Percentiles rank a stretch among this genome's conserved stretches.
phyloP scores from a whole-genome alignment of 2,888 invertebrate genomes.

The Synergus gifuensis region DNA sequence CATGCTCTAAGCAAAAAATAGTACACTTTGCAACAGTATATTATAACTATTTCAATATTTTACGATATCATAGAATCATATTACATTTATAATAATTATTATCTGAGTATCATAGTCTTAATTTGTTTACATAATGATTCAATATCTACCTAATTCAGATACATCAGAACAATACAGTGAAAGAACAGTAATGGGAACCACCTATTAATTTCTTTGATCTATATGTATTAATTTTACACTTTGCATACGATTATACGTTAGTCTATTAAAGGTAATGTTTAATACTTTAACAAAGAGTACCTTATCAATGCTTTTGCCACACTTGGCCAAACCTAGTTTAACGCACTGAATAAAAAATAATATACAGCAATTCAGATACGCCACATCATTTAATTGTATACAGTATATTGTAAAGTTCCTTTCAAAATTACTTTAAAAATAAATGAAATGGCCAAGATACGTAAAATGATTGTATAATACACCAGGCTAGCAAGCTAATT shows the following conservation, averaged over 20 bases:
- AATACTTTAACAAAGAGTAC: conserved; percentile 70
- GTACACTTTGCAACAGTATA: conserved; percentile 59
- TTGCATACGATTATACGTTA: conserved; percentile 41
- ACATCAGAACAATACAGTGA: conserved; percentile 69
- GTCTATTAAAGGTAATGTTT: conserved; percentile 53
- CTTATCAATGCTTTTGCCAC: conserved; percentile 55
- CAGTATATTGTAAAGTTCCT: conserved; percentile 1
- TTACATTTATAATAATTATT: conserved; percentile 60
- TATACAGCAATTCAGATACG: conserved; percentile 59
- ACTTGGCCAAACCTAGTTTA: conserved; percentile 49
- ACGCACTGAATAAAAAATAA: conserved; percentile 54
- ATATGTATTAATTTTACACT: conserved; percentile 49
- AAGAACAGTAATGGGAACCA: conserved; percentile 67
- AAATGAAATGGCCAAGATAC: conserved; percentile 41
- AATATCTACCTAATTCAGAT: conserved; percentile 70
- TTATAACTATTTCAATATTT: conserved; percentile 63
- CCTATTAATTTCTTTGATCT: conserved; percentile 58
- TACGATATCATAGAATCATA: conserved; percentile 61
- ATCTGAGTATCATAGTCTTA: conserved; percentile 65
- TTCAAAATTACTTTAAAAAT: conserved; percentile 10
- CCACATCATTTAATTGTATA: conserved; percentile 43
- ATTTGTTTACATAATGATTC: conserved; percentile 62
- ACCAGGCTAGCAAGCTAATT: conserved; percentile 5
- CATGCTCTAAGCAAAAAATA: conserved; percentile 54
- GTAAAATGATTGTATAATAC: conserved; percentile 29